Evolutionary conservation across 2,888 invertebrate genomes (phyloP), one percentile per base, ranked within the genome.

Genomic region (Tromatobia lineatoria): DNA sequence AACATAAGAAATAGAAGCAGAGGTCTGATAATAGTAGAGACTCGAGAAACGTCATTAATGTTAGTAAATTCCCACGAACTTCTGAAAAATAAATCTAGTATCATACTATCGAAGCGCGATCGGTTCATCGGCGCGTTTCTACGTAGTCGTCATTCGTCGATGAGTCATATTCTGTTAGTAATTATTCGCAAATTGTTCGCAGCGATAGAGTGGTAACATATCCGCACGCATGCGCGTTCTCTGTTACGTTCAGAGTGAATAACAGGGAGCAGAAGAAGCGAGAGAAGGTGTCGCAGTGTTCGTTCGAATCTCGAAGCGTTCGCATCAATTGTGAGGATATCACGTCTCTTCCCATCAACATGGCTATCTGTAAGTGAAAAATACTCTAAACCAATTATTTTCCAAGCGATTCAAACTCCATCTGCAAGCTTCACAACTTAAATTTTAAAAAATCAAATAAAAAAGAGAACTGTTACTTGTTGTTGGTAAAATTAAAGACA

Each of bases 121-220:
- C 34, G 47, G 29, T 50, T 57, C 25, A 42, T 45, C 47, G 25
- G 76, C 76, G 45, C 57, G 76, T 67, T 67, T 77, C 54, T 20
- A 34, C 47, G 29, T 15, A 50, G 57, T 77, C 69, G 69, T 77
- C 77, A 69, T 59, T 38, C 25, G 61, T 8, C 59, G 71, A 74
- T 83, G 83, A 83, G 61, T 83, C 83, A 83, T 61, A 74, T 83
- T 83, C 83, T 45, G 76, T 73, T 80, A 47, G 71, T 80, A 77
- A 83, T 83, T 80, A 83, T 83, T 83, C 69, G 69, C 38, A 76
- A 84, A 84, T 80, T 81, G 45, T 47, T 64, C 0, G 50, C 10
- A 57, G 34, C 15, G 57, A n/a, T n/a, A n/a, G 64, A 59, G 59
- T 38, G 23, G 13, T 8, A 64, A 69, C 64, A 57, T 38, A 38